Conservation (phyloP, 2,888 invertebrate genomes). For the Kryphioiulus occultus region DNA sequence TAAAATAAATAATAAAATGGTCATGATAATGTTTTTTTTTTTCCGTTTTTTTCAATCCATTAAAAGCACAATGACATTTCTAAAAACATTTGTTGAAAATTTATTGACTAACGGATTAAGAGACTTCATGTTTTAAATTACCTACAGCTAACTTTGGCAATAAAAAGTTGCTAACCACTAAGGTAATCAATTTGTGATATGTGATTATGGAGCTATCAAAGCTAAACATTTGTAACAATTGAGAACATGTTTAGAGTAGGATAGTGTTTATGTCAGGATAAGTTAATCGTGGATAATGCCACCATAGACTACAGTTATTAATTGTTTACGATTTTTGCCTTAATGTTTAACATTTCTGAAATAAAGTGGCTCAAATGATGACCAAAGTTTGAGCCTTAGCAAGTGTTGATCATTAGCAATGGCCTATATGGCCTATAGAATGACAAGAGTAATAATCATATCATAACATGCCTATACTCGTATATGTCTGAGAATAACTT, state of each 20-base stretch:
- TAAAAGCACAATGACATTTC: not conserved
- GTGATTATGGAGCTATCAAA: not conserved
- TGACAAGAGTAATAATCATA: not conserved
- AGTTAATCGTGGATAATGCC: too few relatives aligned
- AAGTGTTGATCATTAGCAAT: not conserved
- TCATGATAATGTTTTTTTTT: too few relatives aligned
- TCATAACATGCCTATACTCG: not conserved
- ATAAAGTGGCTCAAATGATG: not conserved
- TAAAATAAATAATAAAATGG: too few relatives aligned
- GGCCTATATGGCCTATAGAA: not conserved
- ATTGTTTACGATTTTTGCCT: too few relatives aligned
- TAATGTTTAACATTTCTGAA: not conserved
- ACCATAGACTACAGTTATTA: too few relatives aligned
- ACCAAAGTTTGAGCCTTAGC: not conserved
- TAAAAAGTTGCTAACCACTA: not conserved
- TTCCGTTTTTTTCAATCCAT: too few relatives aligned
- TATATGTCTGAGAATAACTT: not conserved
- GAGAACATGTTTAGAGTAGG: not conserved
- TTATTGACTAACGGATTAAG: not conserved
- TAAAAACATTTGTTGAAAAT: not conserved
- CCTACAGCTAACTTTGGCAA: not conserved
- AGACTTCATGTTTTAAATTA: too few relatives aligned
- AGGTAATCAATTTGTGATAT: not conserved
- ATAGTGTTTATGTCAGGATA: not conserved
- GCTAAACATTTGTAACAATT: not conserved